Evolutionary conservation across 1,140 invertebrate genomes (phyloP).

Genomic region (Goniozus legneri): DNA sequence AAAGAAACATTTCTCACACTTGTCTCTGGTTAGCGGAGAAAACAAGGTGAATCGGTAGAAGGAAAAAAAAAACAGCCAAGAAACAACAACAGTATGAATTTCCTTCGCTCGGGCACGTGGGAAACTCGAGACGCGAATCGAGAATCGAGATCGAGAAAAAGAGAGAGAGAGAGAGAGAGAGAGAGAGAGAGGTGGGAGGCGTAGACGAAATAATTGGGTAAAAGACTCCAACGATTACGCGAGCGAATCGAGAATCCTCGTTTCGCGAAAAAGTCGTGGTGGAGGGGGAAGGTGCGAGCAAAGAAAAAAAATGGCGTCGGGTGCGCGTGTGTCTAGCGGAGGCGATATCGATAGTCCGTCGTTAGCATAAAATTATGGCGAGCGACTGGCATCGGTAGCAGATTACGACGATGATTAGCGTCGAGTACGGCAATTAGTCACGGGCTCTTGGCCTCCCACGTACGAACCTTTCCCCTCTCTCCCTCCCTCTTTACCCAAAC

Average conservation of each 20-base stretch:
- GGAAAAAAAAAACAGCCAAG: no score
- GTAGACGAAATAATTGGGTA: neutral
- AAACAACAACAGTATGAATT: no score
- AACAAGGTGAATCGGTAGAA: no score
- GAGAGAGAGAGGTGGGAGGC: neutral
- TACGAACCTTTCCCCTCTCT: neutral
- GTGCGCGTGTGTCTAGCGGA: neutral
- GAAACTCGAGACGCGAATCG: no score
- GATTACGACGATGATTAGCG: constrained; percentile 11
- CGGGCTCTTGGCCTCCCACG: constrained; percentile 14
- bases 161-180: neutral
- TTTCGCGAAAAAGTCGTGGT: no score
- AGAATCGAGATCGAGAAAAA: neutral
- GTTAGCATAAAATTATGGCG: constrained; percentile 20
- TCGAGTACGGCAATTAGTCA: constrained; percentile 26
- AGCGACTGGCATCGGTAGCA: no score
- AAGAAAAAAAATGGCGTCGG: neutral
- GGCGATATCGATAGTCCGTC: neutral
- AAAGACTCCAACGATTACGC: neutral
- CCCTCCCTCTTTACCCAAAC: neutral
- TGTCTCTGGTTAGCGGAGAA: no score
- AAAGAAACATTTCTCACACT: no score
- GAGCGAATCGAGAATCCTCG: no score
- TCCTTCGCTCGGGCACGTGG: no score
- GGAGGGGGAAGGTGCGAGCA: neutral